A percentile compares a stretch with the other conserved stretches of the same genome.
These are phyloP conservation scores for Synodontis membranacea DNA, from an alignment of 2,113 vertebrate species.

Conservation along the genomic window DNA sequence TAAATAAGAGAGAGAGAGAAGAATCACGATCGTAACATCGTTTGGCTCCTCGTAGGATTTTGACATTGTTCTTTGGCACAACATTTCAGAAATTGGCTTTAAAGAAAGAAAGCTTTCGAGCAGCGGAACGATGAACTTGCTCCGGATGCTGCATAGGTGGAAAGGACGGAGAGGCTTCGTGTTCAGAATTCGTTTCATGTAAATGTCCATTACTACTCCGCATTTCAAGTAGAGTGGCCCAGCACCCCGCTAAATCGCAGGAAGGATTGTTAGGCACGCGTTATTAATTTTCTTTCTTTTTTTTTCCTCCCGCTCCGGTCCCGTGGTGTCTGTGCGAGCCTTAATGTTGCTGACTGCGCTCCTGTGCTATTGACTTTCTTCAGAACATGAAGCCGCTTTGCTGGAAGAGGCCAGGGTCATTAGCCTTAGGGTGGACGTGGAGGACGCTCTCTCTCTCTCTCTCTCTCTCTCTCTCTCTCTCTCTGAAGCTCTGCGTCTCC, in stretches of 20 bases:
- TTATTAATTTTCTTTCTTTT: slow-evolving; percentile 85
- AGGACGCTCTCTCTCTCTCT: neutral
- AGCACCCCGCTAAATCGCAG: slow-evolving; percentile 76
- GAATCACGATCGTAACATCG: neutral
- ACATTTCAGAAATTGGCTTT: neutral
- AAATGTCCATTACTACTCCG: slow-evolving; percentile 74
- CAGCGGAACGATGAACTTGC: neutral
- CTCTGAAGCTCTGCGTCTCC: slow-evolving; percentile 70
- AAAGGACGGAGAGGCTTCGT: slow-evolving; percentile 41
- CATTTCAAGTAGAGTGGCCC: slow-evolving; percentile 74
- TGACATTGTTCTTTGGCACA: neutral
- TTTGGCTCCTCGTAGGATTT: neutral
- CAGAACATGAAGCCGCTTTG: slow-evolving; percentile 83
- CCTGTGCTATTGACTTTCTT: slow-evolving; percentile 80
- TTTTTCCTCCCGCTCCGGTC: slow-evolving; percentile 66
- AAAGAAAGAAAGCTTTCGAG: neutral
- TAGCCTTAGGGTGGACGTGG: slow-evolving; percentile 75
- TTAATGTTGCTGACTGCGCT: slow-evolving; percentile 81
- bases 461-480: slow-evolving; percentile 10
- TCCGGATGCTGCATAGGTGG: neutral
- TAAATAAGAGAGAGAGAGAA: no score
- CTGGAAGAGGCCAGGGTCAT: slow-evolving; percentile 81
- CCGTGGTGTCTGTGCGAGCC: slow-evolving; percentile 76
- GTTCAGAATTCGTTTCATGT: slow-evolving; percentile 73
- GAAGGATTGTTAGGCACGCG: slow-evolving; percentile 82